phyloP scores from a whole-genome alignment of 2,113 vertebrate genomes.

The Herpetotheres cachinnans region DNA sequence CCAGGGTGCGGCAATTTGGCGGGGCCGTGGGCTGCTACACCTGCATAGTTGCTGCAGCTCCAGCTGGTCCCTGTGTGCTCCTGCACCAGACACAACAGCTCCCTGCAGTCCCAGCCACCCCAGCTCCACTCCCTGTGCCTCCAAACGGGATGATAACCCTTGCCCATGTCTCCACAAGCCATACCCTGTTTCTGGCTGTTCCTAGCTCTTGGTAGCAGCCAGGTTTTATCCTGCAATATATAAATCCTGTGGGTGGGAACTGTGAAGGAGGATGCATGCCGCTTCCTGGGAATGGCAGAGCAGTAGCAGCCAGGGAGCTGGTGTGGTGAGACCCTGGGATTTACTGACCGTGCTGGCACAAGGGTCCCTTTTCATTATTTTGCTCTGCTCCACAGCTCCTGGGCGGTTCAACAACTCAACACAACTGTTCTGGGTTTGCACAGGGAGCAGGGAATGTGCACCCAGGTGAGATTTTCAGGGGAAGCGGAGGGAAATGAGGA shows the following conservation, averaged over 20 bases:
- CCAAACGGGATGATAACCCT: too few relatives aligned
- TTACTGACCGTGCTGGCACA: neutral
- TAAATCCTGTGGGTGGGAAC: neutral
- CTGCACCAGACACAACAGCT: too few relatives aligned
- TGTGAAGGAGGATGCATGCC: neutral
- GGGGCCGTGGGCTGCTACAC: too few relatives aligned
- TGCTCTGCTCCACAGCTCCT: neutral
- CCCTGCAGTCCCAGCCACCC: too few relatives aligned
- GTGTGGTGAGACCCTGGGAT: neutral
- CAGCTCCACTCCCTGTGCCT: too few relatives aligned
- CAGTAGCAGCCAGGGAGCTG: neutral
- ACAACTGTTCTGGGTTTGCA: neutral
- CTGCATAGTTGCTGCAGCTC: too few relatives aligned
- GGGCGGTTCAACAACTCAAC: neutral
- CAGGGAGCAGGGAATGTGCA: neutral
- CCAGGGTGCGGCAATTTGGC: too few relatives aligned
- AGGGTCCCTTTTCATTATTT: neutral
- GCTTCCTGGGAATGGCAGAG: neutral
- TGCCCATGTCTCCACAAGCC: too few relatives aligned
- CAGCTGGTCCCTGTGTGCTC: too few relatives aligned
- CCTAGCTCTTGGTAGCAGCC: neutral
- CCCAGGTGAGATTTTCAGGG: neutral
- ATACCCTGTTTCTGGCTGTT: neutral
- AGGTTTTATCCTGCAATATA: neutral
- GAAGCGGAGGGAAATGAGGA: neutral